These are phyloP conservation scores for Aphelinus certus DNA, from an alignment of 1,140 invertebrate species.

Conservation along the genomic window DNA sequence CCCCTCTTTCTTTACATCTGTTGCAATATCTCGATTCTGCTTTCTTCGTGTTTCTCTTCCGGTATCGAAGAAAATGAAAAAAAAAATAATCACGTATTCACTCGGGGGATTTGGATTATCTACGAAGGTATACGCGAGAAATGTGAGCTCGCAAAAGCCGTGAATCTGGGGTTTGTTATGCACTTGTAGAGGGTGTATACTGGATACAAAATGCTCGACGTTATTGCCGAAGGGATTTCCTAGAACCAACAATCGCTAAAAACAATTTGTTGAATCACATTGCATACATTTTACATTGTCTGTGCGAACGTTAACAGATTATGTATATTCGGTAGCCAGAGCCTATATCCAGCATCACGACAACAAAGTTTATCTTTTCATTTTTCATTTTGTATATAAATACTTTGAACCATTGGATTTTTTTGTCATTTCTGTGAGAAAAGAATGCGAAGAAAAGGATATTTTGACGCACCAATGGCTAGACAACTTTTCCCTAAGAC, in stretches of 20 bases:
- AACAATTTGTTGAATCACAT: constrained; percentile 36
- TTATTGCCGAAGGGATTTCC: constrained; percentile 25
- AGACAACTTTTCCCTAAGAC: too few species aligned
- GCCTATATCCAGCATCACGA: constrained; percentile 48
- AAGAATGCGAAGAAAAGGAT: not conserved
- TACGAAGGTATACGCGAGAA: too few species aligned
- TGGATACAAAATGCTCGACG: constrained; percentile 17
- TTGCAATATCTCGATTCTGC: too few species aligned
- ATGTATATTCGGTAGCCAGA: constrained; percentile 47
- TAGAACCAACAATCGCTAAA: constrained; percentile 31
- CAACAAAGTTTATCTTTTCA: constrained; percentile 41
- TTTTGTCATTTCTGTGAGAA: not conserved
- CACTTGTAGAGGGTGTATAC: not conserved
- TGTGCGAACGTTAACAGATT: constrained; percentile 39
- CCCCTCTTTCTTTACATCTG: too few species aligned
- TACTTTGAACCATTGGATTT: constrained; percentile 6
- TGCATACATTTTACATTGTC: constrained; percentile 40
- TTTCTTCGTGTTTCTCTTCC: too few species aligned
- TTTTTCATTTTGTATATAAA: constrained; percentile 28
- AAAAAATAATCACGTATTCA: too few species aligned
- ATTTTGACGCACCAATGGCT: too few species aligned
- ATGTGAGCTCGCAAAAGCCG: too few species aligned
- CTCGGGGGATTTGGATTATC: too few species aligned
- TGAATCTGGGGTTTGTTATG: too few species aligned
- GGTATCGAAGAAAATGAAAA: too few species aligned